Evolutionary conservation across 2,797 vertebrate species (phyloP).

Genomic region (Sebastes glaucus): DNA sequence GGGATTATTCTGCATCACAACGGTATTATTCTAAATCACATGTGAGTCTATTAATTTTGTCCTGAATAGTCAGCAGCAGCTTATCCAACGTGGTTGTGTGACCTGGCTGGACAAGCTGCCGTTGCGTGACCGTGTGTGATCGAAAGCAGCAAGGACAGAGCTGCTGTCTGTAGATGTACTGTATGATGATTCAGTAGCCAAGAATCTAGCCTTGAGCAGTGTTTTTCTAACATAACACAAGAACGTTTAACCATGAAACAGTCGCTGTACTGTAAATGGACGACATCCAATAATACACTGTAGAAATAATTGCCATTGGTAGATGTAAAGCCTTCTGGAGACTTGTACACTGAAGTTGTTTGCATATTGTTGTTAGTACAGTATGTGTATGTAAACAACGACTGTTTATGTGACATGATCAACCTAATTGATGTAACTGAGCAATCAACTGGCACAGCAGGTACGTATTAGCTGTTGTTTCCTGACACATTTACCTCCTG

Average conservation of each 20-base stretch:
- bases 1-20: constrained; percentile 45
- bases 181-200: neutral
- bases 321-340: no score
- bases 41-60: constrained; percentile 33
- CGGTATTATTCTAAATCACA: constrained; percentile 32
- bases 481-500: neutral
- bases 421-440: neutral
- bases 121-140: constrained; percentile 4
- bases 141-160: neutral
- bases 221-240: neutral
- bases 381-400: neutral
- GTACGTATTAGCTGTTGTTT: neutral
- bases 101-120: neutral
- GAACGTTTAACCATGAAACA: neutral
- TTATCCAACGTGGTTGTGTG: constrained; percentile 20
- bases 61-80: constrained; percentile 27
- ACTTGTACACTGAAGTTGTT: neutral
- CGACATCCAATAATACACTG: no score
- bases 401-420: neutral
- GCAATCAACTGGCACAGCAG: neutral
- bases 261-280: no score
- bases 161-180: constrained; percentile 6
- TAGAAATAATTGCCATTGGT: no score
- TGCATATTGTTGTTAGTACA: neutral
- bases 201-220: neutral